These are phyloP conservation scores for Stomorhina lunata DNA, from an alignment of 2,888 invertebrate genomes.

Conservation along the genomic window DNA sequence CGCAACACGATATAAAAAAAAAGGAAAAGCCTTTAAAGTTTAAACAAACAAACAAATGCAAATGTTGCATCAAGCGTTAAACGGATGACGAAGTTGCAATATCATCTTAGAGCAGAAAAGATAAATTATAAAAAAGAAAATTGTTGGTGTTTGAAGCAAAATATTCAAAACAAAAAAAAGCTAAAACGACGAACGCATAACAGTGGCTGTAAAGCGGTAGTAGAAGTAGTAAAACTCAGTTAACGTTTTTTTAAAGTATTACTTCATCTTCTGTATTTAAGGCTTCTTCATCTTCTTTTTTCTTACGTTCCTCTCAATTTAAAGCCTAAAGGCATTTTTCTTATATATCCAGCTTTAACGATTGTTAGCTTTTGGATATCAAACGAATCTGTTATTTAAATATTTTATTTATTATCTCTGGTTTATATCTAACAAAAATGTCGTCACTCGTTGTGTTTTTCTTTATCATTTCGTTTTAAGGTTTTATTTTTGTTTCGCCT, in stretches of 20 bases:
- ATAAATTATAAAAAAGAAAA: background rate
- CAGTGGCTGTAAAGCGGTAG: constrained; percentile 26
- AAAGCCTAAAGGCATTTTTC: constrained; percentile 17
- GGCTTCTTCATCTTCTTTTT: background rate
- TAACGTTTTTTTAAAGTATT: constrained; percentile 15
- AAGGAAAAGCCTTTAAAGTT: background rate
- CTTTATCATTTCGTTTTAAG: constrained; percentile 50
- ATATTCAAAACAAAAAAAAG: background rate
- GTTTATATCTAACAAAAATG: constrained; percentile 57
- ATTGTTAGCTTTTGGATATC: constrained; percentile 6
- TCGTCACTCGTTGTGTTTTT: constrained; percentile 58
- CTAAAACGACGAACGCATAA: too few species aligned
- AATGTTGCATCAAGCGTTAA: constrained; percentile 59
- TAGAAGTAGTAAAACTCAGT: constrained; percentile 1
- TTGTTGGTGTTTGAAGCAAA: background rate
- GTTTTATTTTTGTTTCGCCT: background rate
- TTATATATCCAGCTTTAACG: constrained; percentile 11
- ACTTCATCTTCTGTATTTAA: constrained; percentile 40
- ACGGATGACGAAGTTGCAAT: constrained; percentile 63
- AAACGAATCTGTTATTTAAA: constrained; percentile 48
- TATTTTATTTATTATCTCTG: constrained; percentile 53
- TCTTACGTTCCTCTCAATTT: background rate
- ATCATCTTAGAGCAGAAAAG: constrained; percentile 36
- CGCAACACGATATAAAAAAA: background rate
- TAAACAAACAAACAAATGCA: constrained; percentile 49